A percentile compares a stretch with the other conserved stretches of the same genome.
Conservation (phyloP, 2,113 vertebrate genomes). For the Indicator indicator region DNA sequence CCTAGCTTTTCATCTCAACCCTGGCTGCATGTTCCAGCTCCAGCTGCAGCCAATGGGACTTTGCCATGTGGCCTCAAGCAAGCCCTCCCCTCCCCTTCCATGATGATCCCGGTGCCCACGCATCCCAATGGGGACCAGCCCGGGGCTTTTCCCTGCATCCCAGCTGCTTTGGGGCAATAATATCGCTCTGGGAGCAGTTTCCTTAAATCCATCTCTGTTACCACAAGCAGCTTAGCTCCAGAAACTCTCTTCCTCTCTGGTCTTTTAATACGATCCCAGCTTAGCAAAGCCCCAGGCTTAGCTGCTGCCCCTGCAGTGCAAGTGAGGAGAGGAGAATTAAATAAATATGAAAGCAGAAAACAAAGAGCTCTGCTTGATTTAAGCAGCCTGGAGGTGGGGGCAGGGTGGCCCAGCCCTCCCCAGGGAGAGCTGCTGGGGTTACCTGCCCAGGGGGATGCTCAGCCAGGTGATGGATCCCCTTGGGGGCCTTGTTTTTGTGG, state of each 20-base stretch:
- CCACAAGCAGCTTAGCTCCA: constrained; percentile 64
- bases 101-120: accelerated
- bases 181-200: constrained; percentile 39
- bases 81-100: not conserved
- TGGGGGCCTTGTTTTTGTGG: not conserved
- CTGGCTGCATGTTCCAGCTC: too few relatives aligned
- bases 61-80: not conserved
- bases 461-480: not conserved
- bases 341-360: constrained; percentile 47
- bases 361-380: constrained; percentile 27
- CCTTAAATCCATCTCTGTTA: constrained; percentile 65
- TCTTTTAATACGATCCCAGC: constrained; percentile 53
- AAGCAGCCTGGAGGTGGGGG: not conserved
- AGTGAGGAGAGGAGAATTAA: constrained; percentile 63
- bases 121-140: not conserved
- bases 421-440: not conserved
- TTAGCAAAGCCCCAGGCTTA: constrained; percentile 53
- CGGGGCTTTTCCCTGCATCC: not conserved
- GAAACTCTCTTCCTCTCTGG: constrained; percentile 63
- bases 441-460: not conserved
- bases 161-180: constrained; percentile 1
- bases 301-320: constrained; percentile 56
- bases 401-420: not conserved
- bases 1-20: too few relatives aligned
- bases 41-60: accelerated